phyloP scores from a whole-genome alignment of 1,140 invertebrate genomes.

The Amphibalanus amphitrite region DNA sequence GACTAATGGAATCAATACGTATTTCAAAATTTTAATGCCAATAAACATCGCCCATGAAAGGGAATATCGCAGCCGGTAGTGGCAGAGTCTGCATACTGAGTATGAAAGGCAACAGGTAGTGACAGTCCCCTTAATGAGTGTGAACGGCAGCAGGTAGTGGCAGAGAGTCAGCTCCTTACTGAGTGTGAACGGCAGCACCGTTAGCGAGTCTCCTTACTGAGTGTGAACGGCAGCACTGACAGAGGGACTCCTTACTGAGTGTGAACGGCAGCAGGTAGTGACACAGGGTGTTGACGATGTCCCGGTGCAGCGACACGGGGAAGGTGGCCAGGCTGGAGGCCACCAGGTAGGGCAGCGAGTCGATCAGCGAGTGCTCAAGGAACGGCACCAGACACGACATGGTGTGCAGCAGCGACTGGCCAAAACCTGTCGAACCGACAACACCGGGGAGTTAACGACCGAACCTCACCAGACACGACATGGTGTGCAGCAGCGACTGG shows the following conservation, averaged over 20 bases:
- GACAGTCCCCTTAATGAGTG: background rate
- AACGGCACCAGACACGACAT: slow-evolving; percentile 91
- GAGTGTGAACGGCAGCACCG: background rate
- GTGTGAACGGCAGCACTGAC: background rate
- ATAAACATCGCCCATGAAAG: too few relatives aligned
- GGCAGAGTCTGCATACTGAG: too few relatives aligned
- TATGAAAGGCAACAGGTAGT: background rate
- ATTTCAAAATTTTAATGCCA: too few relatives aligned
- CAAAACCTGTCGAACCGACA: slow-evolving; percentile 54
- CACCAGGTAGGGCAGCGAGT: slow-evolving; percentile 83
- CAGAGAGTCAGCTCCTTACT: background rate
- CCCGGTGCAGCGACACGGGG: slow-evolving; percentile 75
- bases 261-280: slow-evolving; percentile 94
- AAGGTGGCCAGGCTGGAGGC: slow-evolving; percentile 84
- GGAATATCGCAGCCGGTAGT: too few relatives aligned
- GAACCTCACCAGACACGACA: slow-evolving; percentile 86
- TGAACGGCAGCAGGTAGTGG: background rate
- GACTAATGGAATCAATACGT: too few relatives aligned
- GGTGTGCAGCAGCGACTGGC: slow-evolving; percentile 67
- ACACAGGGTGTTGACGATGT: slow-evolving; percentile 86
- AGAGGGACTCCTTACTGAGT: slow-evolving; percentile 42
- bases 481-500: slow-evolving; percentile 69
- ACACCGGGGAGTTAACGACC: too few relatives aligned
- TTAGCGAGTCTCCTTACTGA: background rate
- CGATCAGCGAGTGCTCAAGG: slow-evolving; percentile 85